These are phyloP conservation scores for Iselma pallidipennis DNA, from an alignment of 2,888 invertebrate genomes.

Conservation along the genomic window DNA sequence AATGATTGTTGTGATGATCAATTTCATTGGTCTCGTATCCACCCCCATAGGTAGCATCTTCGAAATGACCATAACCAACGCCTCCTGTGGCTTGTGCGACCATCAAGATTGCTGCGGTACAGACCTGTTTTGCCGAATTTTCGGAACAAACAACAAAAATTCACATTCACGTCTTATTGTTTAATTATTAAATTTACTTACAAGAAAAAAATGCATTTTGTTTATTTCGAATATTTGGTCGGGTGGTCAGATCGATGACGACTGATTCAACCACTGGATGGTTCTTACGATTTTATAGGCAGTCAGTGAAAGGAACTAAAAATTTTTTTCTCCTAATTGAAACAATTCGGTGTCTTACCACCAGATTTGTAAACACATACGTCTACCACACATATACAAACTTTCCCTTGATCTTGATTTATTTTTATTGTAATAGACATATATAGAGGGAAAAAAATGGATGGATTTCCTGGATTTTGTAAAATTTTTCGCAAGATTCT, in stretches of 20 bases:
- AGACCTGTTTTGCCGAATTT: slow-evolving; percentile 41
- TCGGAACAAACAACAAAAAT: not conserved
- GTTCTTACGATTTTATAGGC: not conserved
- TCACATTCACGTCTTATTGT: slow-evolving; percentile 7
- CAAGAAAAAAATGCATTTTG: slow-evolving; percentile 43
- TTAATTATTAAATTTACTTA: slow-evolving; percentile 43
- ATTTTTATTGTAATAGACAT: not conserved
- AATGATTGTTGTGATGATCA: slow-evolving; percentile 42
- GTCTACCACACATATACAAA: not conserved
- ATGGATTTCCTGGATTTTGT: not conserved
- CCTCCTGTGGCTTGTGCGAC: slow-evolving; percentile 47
- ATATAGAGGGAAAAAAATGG: too few species aligned
- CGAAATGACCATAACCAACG: slow-evolving; percentile 43
- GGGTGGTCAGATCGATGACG: not conserved
- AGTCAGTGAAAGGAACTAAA: not conserved
- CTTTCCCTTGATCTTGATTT: not conserved
- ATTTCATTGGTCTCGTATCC: slow-evolving; percentile 31
- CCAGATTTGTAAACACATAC: not conserved
- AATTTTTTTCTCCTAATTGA: not conserved
- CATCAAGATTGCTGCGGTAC: slow-evolving; percentile 48
- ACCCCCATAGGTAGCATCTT: slow-evolving; percentile 34
- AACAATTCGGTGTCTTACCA: not conserved
- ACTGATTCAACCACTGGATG: slow-evolving; percentile 13
- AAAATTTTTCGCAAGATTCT: not conserved
- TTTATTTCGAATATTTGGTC: slow-evolving; percentile 1